Base-by-base conservation (phyloP, 2,888 invertebrate species). In the Erebia epiphron region DNA sequence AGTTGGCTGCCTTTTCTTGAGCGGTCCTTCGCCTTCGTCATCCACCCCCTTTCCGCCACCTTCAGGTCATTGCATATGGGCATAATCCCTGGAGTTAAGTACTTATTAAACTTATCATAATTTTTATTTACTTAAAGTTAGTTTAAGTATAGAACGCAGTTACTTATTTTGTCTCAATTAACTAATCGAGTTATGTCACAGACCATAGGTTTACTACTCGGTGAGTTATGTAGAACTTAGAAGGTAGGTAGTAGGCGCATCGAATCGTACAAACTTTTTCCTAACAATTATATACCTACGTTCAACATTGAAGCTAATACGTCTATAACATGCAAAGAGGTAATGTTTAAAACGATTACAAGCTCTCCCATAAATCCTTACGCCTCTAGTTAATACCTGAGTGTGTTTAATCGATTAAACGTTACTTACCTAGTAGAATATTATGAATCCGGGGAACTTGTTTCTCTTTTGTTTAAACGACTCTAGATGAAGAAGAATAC, bases 221-320 rank as follows among this genome's bases (percentile, higher is more conserved):
- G n/a, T n/a, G n/a, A n/a, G n/a, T n/a, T n/a, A n/a, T n/a, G n/a
- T n/a, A n/a, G n/a, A n/a, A n/a, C n/a, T n/a, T n/a, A n/a, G n/a
- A n/a, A n/a, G 7, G 35, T 7, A 35, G 35, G 14, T 35, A 58
- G 67, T 49, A 67, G 26, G 58, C 58, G 35, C n/a, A 21, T 43
- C 58, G 49, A 58, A 67, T 49, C 49, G 9, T 58, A 49, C 16
- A 65, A 9, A 43, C 54, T 64, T 64, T 54, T 64, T 46, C 67
- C 21, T 52, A 54, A 54, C 43, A 13, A 67, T 49, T 46, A 65
- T n/a, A 13, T 46, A n/a, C n/a, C n/a, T n/a, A 57, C 43, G 52
- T 66, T 49, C n/a, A 46, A 67, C 46, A 26, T 58, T 16, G 57
- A 46, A 57, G 58, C 46, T 67, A 26, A 67, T 49, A 21, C 67